Evolutionary conservation across 2,113 vertebrate genomes (phyloP).

Genomic region (Corvus hawaiiensis): DNA sequence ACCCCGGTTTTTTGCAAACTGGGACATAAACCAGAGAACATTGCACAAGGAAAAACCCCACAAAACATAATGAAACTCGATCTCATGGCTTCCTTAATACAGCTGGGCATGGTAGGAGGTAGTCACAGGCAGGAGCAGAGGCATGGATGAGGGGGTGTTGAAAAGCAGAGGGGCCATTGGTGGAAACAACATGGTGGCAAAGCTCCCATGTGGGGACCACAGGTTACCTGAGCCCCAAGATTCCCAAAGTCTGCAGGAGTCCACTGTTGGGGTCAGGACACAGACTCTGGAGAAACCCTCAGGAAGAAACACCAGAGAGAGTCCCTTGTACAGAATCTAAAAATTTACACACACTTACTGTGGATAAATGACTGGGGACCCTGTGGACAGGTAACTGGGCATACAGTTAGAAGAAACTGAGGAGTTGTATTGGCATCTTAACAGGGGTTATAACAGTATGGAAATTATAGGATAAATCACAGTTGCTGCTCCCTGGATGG

Average conservation of each 20-base stretch:
- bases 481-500: neutral
- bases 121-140: neutral
- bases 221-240: neutral
- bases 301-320: neutral
- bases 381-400: neutral
- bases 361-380: neutral
- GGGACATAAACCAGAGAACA: neutral
- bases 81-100: neutral
- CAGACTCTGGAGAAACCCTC: neutral
- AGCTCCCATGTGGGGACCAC: accelerated
- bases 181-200: accelerated
- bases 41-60: neutral
- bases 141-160: neutral
- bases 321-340: neutral
- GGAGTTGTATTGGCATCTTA: neutral
- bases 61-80: neutral
- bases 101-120: neutral
- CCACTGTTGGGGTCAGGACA: accelerated
- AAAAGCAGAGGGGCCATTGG: neutral
- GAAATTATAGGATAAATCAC: neutral
- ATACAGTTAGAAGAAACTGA: neutral
- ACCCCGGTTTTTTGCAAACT: neutral
- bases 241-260: neutral
- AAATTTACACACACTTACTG: neutral
- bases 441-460: neutral